Evolutionary conservation across 2,797 vertebrate species (phyloP).

Genomic region (Mionectes olivaceus): DNA sequence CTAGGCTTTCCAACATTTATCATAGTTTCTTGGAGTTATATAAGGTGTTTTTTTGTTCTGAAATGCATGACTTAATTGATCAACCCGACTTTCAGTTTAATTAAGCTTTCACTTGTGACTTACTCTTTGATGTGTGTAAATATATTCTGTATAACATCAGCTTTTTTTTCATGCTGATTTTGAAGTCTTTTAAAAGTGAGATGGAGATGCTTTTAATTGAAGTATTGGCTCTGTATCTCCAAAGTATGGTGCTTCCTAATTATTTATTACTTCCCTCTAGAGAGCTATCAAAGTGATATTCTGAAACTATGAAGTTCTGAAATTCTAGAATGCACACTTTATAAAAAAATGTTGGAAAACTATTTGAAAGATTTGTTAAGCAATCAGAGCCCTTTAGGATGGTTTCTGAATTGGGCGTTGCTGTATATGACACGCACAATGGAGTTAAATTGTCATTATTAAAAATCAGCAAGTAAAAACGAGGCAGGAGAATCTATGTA

Average conservation of each 20-base stretch:
- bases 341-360: slow-evolving; percentile 29
- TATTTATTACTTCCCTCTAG: slow-evolving; percentile 56
- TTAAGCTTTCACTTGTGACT: slow-evolving; percentile 47
- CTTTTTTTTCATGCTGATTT: slow-evolving; percentile 43
- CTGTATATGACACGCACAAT: background rate
- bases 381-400: slow-evolving; percentile 51
- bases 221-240: slow-evolving; percentile 28
- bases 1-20: background rate
- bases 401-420: slow-evolving; percentile 40
- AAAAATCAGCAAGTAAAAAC: slow-evolving; percentile 61
- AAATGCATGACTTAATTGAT: slow-evolving; percentile 50
- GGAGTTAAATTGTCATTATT: slow-evolving; percentile 65
- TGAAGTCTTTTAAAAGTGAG: slow-evolving; percentile 51
- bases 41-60: slow-evolving; percentile 45
- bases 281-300: slow-evolving; percentile 34
- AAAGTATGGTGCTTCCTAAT: slow-evolving; percentile 30
- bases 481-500: slow-evolving; percentile 14
- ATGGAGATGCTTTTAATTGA: slow-evolving; percentile 54
- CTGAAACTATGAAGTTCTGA: background rate
- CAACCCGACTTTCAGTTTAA: slow-evolving; percentile 48
- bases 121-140: slow-evolving; percentile 58
- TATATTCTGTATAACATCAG: slow-evolving; percentile 53
- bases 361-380: slow-evolving; percentile 59
- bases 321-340: slow-evolving; percentile 9
- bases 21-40: slow-evolving; percentile 35